Percentiles rank a stretch among this genome's conserved stretches.
Conservation (phyloP, 2,888 invertebrate species). For the Pristionchus exspectatus region DNA sequence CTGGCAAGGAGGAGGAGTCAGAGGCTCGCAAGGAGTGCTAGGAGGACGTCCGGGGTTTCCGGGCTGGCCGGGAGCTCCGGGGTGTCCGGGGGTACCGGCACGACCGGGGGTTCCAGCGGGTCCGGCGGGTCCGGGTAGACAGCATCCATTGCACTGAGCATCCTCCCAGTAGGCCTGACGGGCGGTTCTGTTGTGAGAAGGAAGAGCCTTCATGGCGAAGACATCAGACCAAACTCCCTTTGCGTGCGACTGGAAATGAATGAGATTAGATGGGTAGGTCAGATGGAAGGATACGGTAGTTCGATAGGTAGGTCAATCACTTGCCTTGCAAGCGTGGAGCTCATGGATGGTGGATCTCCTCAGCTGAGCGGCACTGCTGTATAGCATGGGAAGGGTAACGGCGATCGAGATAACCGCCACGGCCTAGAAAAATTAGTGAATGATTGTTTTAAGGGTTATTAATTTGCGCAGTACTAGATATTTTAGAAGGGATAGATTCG, state of each 20-base stretch:
- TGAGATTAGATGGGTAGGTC: not conserved
- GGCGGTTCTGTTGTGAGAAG: constrained; percentile 52
- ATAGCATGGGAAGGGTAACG: constrained; percentile 51
- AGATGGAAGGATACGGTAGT: not conserved
- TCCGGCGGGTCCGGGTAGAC: constrained; percentile 45
- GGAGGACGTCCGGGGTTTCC: constrained; percentile 49
- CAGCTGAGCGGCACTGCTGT: constrained; percentile 39
- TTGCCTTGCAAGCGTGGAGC: constrained; percentile 51
- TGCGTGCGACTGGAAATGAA: constrained; percentile 10
- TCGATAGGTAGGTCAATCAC: not conserved
- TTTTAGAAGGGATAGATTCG: not conserved
- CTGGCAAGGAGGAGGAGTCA: constrained; percentile 50
- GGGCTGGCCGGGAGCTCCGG: constrained; percentile 51
- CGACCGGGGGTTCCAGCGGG: constrained; percentile 37
- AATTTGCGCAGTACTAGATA: not conserved
- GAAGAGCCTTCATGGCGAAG: constrained; percentile 45
- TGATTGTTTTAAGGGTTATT: not conserved
- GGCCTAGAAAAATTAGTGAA: not conserved
- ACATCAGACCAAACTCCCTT: constrained; percentile 39
- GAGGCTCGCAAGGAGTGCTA: constrained; percentile 44
- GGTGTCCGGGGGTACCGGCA: constrained; percentile 47
- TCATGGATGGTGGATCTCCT: constrained; percentile 40
- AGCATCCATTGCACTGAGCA: constrained; percentile 53
- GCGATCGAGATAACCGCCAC: constrained; percentile 45
- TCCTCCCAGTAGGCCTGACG: constrained; percentile 54